These are phyloP conservation scores for Porites australiensis DNA, from an alignment of 64 coral and sea anemone genomes.

Conservation along the genomic window DNA sequence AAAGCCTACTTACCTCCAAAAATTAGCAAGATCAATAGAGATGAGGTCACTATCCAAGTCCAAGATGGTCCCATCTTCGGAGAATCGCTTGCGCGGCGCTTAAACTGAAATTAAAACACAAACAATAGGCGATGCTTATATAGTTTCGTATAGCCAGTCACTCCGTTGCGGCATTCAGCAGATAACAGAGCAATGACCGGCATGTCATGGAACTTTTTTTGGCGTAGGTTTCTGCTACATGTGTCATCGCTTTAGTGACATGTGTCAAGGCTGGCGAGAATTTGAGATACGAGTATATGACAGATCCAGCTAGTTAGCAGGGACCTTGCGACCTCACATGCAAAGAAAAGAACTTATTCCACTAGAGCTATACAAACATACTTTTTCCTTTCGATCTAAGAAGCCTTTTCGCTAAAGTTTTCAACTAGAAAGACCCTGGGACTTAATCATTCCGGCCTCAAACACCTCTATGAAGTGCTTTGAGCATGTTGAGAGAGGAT, in stretches of 20 bases:
- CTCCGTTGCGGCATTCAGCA: slow-evolving; percentile 25
- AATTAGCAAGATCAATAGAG: background rate
- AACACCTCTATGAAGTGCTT: slow-evolving; percentile 4
- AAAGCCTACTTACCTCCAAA: slow-evolving; percentile 18
- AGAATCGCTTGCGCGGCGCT: background rate
- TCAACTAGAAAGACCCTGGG: background rate
- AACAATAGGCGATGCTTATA: slow-evolving; percentile 37
- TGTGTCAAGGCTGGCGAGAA: slow-evolving; percentile 3
- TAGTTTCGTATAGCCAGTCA: slow-evolving; percentile 48
- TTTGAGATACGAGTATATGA: slow-evolving; percentile 64
- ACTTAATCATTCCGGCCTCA: slow-evolving; percentile 8
- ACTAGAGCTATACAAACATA: background rate
- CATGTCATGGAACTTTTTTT: slow-evolving; percentile 64
- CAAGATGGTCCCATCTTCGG: slow-evolving; percentile 18
- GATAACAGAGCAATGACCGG: slow-evolving; percentile 64
- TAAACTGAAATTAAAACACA: slow-evolving; percentile 48
- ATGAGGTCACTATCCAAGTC: background rate
- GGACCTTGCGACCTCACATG: slow-evolving; percentile 40
- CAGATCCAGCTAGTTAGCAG: slow-evolving; percentile 69
- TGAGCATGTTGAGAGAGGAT: slow-evolving; percentile 35
- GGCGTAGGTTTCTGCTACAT: slow-evolving; percentile 34
- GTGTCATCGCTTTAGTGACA: slow-evolving; percentile 45
- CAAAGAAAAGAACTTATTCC: background rate
- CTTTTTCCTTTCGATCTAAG: background rate
- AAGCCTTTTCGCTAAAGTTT: background rate